A percentile compares a stretch with the other conserved stretches of the same genome.
Evolutionary conservation across 2,888 invertebrate species (phyloP).

Genomic region (Hydriomena furcata): DNA sequence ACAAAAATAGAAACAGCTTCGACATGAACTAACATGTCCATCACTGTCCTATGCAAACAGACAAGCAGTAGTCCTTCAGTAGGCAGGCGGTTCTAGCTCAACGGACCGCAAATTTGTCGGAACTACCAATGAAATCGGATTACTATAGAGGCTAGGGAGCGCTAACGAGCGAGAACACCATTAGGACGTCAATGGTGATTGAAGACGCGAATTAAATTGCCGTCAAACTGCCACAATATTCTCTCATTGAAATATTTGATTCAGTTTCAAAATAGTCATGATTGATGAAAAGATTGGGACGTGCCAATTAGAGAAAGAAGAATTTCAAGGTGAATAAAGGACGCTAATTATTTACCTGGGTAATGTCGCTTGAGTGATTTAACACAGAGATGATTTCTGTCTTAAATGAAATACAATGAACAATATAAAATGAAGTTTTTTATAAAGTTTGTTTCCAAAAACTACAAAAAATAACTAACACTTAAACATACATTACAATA

Average conservation of each 20-base stretch:
- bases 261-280: conserved; percentile 1
- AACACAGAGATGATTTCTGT: too few relatives aligned
- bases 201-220: conserved; percentile 29
- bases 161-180: conserved; percentile 70
- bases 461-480: too few relatives aligned
- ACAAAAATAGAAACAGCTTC: too few relatives aligned
- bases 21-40: not conserved
- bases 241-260: conserved; percentile 11
- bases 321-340: too few relatives aligned
- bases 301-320: too few relatives aligned
- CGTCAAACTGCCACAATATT: conserved; percentile 23
- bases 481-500: too few relatives aligned
- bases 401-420: too few relatives aligned
- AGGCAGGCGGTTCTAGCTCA: conserved; percentile 55
- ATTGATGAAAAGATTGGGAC: not conserved
- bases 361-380: too few relatives aligned
- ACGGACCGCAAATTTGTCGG: conserved; percentile 78
- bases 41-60: conserved; percentile 12
- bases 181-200: conserved; percentile 46
- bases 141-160: conserved; percentile 64
- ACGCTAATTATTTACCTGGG: too few relatives aligned
- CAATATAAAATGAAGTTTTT: too few relatives aligned
- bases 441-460: too few relatives aligned
- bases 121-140: conserved; percentile 77
- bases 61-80: conserved; percentile 42